A percentile compares a stretch with the other conserved stretches of the same genome.
Evolutionary conservation across 2,797 vertebrate species (phyloP).

Genomic region (Pogonophryne albipinna): DNA sequence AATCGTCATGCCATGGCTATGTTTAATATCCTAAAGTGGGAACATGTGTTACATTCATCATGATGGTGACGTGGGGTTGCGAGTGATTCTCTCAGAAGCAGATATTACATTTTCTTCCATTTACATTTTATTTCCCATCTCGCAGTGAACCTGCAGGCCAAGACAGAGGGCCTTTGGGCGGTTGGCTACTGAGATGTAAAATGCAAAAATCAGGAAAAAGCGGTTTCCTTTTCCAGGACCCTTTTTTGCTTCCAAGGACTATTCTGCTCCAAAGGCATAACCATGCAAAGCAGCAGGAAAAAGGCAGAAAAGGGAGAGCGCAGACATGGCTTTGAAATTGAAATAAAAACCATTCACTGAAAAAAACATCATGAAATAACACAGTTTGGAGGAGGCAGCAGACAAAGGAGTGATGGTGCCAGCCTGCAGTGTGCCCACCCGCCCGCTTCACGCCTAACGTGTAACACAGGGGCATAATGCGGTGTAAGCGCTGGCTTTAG

Average conservation of each 20-base stretch:
- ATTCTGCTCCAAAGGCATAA: conserved; percentile 69
- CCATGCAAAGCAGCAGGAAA: conserved; percentile 56
- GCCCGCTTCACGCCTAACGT: conserved; percentile 60
- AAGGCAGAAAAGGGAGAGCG: conserved; percentile 10
- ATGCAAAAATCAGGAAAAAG: conserved; percentile 68
- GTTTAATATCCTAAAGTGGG: conserved; percentile 26
- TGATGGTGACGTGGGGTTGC: conserved; percentile 33
- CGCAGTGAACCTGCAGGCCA: conserved; percentile 65
- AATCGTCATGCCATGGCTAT: conserved; percentile 4
- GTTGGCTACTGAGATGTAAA: conserved; percentile 75
- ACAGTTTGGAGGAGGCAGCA: conserved; percentile 63
- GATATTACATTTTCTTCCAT: conserved; percentile 27
- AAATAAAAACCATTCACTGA: conserved; percentile 58
- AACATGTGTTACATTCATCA: conserved; percentile 59
- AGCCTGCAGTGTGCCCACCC: conserved; percentile 62
- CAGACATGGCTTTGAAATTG: conserved; percentile 62
- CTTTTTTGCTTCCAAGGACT: conserved; percentile 66
- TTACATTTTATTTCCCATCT: conserved; percentile 46
- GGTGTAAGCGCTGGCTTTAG: conserved; percentile 79
- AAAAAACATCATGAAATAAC: conserved; percentile 47
- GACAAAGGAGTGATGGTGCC: conserved; percentile 64
- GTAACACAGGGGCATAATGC: conserved; percentile 73
- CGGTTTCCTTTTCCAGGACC: conserved; percentile 65
- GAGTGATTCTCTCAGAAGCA: conserved; percentile 44
- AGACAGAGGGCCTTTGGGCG: conserved; percentile 66